Evolutionary conservation across 2,113 vertebrate genomes (phyloP).

Genomic region (Acinonyx jubatus): DNA sequence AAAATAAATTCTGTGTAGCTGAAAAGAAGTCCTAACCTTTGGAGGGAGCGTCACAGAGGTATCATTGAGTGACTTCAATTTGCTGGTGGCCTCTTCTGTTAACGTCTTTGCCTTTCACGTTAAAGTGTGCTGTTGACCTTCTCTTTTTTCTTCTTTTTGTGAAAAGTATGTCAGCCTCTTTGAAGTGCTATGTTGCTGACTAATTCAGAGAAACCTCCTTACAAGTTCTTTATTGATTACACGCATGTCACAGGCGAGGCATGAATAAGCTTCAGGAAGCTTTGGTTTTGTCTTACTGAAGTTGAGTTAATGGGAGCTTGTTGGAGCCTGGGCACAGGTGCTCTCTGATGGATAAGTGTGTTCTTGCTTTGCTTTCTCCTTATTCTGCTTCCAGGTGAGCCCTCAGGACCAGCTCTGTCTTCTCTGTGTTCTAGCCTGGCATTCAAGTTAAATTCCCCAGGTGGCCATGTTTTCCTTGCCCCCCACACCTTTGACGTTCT

Average conservation of each 20-base stretch:
- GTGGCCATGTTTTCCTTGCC: background rate
- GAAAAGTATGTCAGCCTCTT: background rate
- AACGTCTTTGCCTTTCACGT: background rate
- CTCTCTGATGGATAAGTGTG: background rate
- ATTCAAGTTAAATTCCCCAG: background rate
- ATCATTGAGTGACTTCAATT: background rate
- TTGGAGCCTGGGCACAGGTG: background rate
- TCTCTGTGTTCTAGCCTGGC: background rate
- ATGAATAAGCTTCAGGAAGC: background rate
- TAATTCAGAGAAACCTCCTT: background rate
- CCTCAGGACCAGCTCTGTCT: background rate
- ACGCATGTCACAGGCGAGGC: background rate
- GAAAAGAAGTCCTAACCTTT: background rate
- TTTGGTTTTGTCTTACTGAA: background rate
- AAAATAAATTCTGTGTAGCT: background rate
- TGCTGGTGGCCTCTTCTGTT: background rate
- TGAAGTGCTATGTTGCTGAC: background rate
- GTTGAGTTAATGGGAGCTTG: background rate
- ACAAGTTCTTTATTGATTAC: background rate
- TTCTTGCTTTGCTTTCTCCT: background rate
- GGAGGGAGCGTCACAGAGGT: no score
- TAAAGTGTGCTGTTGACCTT: background rate
- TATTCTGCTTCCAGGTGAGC: background rate
- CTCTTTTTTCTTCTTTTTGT: background rate
- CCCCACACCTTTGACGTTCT: background rate